A percentile compares a stretch with the other conserved stretches of the same genome.
phyloP scores from a whole-genome alignment of 2,113 vertebrate genomes.

The Rhinichthys klamathensis region DNA sequence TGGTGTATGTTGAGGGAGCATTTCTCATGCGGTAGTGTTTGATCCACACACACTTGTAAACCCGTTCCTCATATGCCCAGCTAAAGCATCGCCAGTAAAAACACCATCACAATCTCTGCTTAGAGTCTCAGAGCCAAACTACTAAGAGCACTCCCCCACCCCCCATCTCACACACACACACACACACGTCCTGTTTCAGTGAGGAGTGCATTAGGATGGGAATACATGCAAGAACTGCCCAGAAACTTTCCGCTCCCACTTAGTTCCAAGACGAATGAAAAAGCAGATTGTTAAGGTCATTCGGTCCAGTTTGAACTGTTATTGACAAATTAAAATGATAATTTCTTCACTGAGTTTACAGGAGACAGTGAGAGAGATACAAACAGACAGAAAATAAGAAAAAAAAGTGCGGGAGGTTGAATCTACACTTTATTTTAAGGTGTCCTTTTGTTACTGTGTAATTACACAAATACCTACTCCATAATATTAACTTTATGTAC shows the following conservation, averaged over 20 bases:
- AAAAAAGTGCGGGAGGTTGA: neutral
- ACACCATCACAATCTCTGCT: slow-evolving; percentile 27
- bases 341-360: slow-evolving; percentile 46
- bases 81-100: slow-evolving; percentile 30
- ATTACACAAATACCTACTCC: neutral
- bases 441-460: neutral
- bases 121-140: slow-evolving; percentile 16
- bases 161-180: neutral
- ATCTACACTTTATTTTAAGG: neutral
- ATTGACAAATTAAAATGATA: slow-evolving; percentile 45
- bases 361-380: neutral
- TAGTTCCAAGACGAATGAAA: slow-evolving; percentile 63
- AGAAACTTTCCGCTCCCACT: slow-evolving; percentile 62
- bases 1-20: slow-evolving; percentile 11
- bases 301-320: slow-evolving; percentile 41
- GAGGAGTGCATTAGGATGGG: slow-evolving; percentile 41
- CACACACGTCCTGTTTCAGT: slow-evolving; percentile 1
- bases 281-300: slow-evolving; percentile 57
- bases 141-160: neutral
- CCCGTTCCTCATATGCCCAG: neutral
- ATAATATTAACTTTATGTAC: neutral
- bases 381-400: no score
- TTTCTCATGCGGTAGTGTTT: slow-evolving; percentile 18
- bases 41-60: slow-evolving; percentile 7
- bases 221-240: slow-evolving; percentile 55